Conservation (phyloP, 2,113 vertebrate genomes). For the Istiophorus platypterus region DNA sequence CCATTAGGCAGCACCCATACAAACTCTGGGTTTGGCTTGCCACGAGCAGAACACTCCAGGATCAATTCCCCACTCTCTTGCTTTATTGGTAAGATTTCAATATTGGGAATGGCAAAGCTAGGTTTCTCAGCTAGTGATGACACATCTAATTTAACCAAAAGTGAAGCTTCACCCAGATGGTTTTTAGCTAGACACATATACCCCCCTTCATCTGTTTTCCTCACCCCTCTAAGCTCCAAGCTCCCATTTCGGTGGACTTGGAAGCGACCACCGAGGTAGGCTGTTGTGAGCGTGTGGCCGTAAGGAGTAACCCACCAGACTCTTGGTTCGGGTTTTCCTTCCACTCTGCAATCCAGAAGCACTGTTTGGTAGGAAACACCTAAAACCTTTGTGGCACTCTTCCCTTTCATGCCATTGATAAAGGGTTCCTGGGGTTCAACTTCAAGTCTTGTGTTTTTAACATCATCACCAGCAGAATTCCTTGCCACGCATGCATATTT, state of each 20-base stretch:
- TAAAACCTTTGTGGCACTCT: slow-evolving; percentile 62
- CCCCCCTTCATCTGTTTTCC: slow-evolving; percentile 83
- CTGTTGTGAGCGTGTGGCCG: slow-evolving; percentile 75
- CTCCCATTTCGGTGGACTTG: slow-evolving; percentile 85
- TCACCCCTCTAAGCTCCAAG: slow-evolving; percentile 83
- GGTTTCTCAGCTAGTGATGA: slow-evolving; percentile 85
- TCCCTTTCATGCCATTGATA: slow-evolving; percentile 78
- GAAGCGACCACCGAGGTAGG: slow-evolving; percentile 85
- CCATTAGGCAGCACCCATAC: slow-evolving; percentile 85
- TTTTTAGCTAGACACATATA: slow-evolving; percentile 83
- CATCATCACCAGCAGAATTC: slow-evolving; percentile 83
- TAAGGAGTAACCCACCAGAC: slow-evolving; percentile 83
- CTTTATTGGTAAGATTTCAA: slow-evolving; percentile 83
- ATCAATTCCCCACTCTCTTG: slow-evolving; percentile 66
- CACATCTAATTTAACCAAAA: slow-evolving; percentile 81
- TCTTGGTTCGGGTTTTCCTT: slow-evolving; percentile 82
- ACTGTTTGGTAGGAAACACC: slow-evolving; percentile 83
- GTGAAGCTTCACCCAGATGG: slow-evolving; percentile 79
- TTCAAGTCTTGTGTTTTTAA: slow-evolving; percentile 81
- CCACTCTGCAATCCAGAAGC: slow-evolving; percentile 80
- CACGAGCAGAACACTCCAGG: slow-evolving; percentile 82
- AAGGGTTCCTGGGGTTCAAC: slow-evolving; percentile 77
- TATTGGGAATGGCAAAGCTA: slow-evolving; percentile 83
- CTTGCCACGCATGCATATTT: slow-evolving; percentile 84
- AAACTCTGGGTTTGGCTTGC: slow-evolving; percentile 83